phyloP scores from a whole-genome alignment of 2,888 invertebrate species.

The Cantharis flavilabris region DNA sequence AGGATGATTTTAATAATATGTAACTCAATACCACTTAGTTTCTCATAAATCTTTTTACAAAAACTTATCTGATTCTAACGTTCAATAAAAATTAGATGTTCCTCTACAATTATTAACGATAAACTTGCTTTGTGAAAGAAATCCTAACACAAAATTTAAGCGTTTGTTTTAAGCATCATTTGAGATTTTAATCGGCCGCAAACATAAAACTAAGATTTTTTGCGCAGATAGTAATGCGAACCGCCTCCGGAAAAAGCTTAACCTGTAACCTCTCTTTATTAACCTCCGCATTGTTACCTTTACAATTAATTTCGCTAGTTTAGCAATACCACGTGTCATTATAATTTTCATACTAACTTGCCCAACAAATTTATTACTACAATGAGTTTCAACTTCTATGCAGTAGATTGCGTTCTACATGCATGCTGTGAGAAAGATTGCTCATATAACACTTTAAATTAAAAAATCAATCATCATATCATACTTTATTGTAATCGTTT shows the following conservation, averaged over 20 bases:
- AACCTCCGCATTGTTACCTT: constrained; percentile 7
- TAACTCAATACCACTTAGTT: constrained; percentile 41
- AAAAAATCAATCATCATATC: background rate
- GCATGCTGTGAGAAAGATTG: constrained; percentile 45
- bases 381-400: constrained; percentile 28
- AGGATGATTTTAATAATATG: constrained; percentile 39
- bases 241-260: constrained; percentile 23
- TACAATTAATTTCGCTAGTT: background rate
- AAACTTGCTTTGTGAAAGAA: constrained; percentile 2
- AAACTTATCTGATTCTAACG: constrained; percentile 33
- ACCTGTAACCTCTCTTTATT: constrained; percentile 24
- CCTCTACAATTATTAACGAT: constrained; percentile 28
- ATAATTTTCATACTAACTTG: constrained; percentile 6
- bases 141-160: constrained; percentile 5
- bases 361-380: constrained; percentile 29
- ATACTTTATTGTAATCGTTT: background rate
- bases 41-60: constrained; percentile 37
- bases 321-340: constrained; percentile 11
- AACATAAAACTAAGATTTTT: constrained; percentile 23
- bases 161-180: constrained; percentile 1
- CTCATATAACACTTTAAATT: constrained; percentile 33
- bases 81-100: constrained; percentile 28
- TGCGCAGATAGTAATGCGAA: constrained; percentile 30
- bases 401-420: constrained; percentile 30
- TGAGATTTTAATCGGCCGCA: background rate